Evolutionary conservation across 2,888 invertebrate species (phyloP).

Genomic region (Drosophila rellima): DNA sequence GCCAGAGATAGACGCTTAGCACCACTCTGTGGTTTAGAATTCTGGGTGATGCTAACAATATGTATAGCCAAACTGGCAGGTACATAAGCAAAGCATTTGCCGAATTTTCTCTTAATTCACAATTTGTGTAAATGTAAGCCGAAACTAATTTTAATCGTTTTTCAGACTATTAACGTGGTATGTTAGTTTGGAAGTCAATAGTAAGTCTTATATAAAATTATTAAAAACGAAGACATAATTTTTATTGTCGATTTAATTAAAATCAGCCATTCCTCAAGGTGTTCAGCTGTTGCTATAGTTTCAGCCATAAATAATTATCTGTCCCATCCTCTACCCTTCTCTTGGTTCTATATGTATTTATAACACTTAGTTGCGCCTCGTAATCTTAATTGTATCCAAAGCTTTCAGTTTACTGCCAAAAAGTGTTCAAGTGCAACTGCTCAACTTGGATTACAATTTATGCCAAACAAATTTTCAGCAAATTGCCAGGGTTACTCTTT

Average conservation of each 20-base stretch:
- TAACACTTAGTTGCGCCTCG: conserved; percentile 14
- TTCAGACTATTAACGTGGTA: too few species aligned
- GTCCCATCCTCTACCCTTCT: background rate
- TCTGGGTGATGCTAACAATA: conserved; percentile 7
- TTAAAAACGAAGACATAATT: background rate
- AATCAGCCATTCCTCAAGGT: conserved; percentile 4
- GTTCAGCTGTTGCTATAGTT: conserved; percentile 10
- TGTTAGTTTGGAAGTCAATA: background rate
- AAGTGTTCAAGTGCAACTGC: conserved; percentile 73
- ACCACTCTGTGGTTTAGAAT: background rate
- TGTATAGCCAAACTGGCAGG: conserved; percentile 21
- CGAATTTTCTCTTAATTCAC: background rate
- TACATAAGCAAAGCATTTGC: conserved; percentile 5
- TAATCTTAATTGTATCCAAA: conserved; percentile 46
- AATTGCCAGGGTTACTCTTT: conserved; percentile 40
- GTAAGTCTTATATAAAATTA: background rate
- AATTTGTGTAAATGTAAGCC: background rate
- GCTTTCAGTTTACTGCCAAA: conserved; percentile 49
- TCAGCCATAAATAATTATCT: background rate
- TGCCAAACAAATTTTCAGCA: conserved; percentile 60
- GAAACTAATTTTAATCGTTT: background rate
- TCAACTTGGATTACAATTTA: conserved; percentile 71
- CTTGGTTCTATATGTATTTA: background rate
- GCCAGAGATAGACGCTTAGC: conserved; percentile 2
- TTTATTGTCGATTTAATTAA: conserved; percentile 6